Evolutionary conservation across 2,888 invertebrate species (phyloP).

Genomic region (Napeogenes sylphis): DNA sequence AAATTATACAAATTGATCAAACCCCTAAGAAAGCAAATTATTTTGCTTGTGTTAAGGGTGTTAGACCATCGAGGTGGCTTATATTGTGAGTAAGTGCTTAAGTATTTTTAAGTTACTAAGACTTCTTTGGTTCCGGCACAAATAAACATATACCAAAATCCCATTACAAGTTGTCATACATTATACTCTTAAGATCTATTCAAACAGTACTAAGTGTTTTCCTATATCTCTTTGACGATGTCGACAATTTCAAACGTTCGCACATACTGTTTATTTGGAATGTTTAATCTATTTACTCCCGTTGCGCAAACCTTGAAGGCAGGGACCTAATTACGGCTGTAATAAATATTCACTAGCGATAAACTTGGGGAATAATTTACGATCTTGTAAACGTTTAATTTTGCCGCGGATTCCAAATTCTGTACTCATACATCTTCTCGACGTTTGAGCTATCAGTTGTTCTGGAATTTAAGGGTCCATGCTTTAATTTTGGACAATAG

Average conservation of each 20-base stretch:
- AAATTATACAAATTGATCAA: no score
- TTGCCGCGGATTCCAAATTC: conserved; percentile 50
- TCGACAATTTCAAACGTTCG: conserved; percentile 36
- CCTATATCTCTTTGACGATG: conserved; percentile 46
- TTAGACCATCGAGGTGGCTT: no score
- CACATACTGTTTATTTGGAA: conserved; percentile 39
- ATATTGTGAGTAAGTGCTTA: no score
- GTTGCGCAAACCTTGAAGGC: conserved; percentile 58
- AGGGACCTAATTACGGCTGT: conserved; percentile 65
- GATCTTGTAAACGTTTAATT: conserved; percentile 64
- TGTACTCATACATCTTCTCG: conserved; percentile 35
- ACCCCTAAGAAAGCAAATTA: no score
- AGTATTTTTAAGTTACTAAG: background rate
- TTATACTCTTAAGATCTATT: conserved; percentile 32
- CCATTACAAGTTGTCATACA: conserved; percentile 7
- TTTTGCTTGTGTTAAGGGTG: no score
- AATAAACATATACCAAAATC: background rate
- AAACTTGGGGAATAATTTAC: conserved; percentile 68
- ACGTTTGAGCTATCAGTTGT: conserved; percentile 25
- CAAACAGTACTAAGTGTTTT: conserved; percentile 48
- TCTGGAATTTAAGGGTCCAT: conserved; percentile 24
- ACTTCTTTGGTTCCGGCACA: background rate
- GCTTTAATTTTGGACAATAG: conserved; percentile 10
- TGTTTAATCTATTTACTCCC: conserved; percentile 58
- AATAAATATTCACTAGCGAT: conserved; percentile 71